Evolutionary conservation across 2,888 invertebrate genomes (phyloP), one percentile per base, ranked within the genome.

Genomic region (Venustoraphidia nigricollis): DNA sequence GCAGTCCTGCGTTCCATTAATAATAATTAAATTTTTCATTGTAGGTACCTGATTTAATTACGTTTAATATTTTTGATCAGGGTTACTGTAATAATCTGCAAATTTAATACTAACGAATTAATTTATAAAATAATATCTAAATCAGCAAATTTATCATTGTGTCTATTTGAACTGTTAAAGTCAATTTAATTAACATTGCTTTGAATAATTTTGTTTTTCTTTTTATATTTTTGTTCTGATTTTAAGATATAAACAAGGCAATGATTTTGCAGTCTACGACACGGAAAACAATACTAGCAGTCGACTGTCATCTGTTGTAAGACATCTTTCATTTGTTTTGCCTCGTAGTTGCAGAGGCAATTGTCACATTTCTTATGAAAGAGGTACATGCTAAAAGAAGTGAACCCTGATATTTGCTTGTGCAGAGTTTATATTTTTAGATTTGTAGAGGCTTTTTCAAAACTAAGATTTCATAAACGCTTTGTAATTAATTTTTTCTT

Each of bases 321-420:
- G 69, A 65, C 69, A 69, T 59, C 67, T 72, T 66, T 68, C 70
- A 65, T 62, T 71, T 65, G 74, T 79, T 74, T 77, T 80, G 71
- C 78, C 79, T 67, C 73, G 77, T 71, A 77, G 79, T 70, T 80
- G 80, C 76, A 73, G 73, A 67, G 78, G 78, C 70, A 79, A 78
- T 75, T 77, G 68, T 65, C 77, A 77, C 71, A 76, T 77, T 64
- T 78, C 79, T 66, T 80, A 79, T 74, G 71, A 73, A 64, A 71
- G 79, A 81, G 80, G 80, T 81, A 79, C 69, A 66, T 65, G 60
- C 61, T 62, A 60, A 61, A 62, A 63, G 27, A 27, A 27, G 27
- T 27, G 27, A 27, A 27, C 27, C 27, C 27, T 27, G 27, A 27
- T 27, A 27, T 27, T 27, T 27, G 27, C 27, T 27, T 27, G 27